These are phyloP conservation scores for Bombus waltoni DNA, from an alignment of 1,140 invertebrate species.

Conservation along the genomic window DNA sequence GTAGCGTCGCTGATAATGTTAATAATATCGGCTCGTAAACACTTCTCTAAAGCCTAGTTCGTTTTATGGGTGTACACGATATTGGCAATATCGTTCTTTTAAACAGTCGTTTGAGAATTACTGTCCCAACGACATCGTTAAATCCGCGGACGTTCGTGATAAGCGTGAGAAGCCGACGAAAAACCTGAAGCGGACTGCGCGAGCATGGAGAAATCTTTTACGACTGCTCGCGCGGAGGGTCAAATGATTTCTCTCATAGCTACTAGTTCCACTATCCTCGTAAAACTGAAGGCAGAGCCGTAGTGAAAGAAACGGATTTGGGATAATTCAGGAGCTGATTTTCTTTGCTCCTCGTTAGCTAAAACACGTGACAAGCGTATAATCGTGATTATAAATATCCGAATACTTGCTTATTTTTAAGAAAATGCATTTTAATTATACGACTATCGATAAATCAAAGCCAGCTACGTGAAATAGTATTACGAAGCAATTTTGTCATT, in stretches of 20 bases:
- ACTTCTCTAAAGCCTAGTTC: not conserved
- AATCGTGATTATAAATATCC: too few relatives aligned
- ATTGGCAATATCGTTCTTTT: conserved; percentile 34
- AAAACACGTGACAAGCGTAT: too few relatives aligned
- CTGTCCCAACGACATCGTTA: conserved; percentile 2
- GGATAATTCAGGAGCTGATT: not conserved
- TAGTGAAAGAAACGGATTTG: not conserved
- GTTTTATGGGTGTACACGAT: conserved; percentile 21
- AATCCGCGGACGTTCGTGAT: conserved; percentile 5
- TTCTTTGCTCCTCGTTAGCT: not conserved
- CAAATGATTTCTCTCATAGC: conserved; percentile 30
- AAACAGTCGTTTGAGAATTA: conserved; percentile 20
- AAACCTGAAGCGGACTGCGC: not conserved
- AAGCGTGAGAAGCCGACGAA: not conserved
- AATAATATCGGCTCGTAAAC: conserved; percentile 9
- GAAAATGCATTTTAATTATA: too few relatives aligned
- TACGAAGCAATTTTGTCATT: too few relatives aligned
- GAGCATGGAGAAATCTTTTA: not conserved
- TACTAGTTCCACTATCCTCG: not conserved
- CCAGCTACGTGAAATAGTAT: too few relatives aligned
- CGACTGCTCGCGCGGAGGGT: not conserved
- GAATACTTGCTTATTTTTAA: too few relatives aligned
- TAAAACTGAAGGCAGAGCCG: conserved; percentile 8
- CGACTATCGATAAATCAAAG: too few relatives aligned
- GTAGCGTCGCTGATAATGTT: conserved; percentile 12